Evolutionary conservation across 2,113 vertebrate genomes (phyloP).

Genomic region (Haemorhous mexicanus): DNA sequence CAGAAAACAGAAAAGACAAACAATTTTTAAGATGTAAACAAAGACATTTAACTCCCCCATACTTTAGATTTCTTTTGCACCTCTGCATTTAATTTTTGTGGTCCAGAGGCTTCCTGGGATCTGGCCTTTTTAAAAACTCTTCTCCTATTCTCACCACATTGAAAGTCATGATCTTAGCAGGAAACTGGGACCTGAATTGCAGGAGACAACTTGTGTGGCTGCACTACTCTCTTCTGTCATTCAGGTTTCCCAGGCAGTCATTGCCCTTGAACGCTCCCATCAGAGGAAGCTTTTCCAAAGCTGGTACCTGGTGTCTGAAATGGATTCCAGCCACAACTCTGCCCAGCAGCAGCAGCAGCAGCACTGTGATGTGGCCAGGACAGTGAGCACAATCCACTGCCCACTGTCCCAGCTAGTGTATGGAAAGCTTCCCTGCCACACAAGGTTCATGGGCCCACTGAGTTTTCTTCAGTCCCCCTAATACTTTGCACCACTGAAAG

Average conservation of each 20-base stretch:
- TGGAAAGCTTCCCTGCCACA: not conserved
- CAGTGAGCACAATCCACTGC: not conserved
- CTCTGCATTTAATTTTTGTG: not conserved
- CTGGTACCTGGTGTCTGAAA: not conserved
- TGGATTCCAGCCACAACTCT: not conserved
- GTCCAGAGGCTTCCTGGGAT: not conserved
- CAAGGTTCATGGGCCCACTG: not conserved
- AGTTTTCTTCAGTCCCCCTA: not conserved
- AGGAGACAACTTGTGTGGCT: not conserved
- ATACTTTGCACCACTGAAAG: not conserved
- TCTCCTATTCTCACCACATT: not conserved
- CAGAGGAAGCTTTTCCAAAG: not conserved
- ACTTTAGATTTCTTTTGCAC: not conserved
- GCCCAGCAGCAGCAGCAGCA: not conserved
- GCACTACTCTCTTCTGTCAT: not conserved
- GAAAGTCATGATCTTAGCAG: not conserved
- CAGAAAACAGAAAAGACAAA: not conserved
- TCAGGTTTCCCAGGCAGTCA: not conserved
- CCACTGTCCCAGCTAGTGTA: not conserved
- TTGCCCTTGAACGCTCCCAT: not conserved
- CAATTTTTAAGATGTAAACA: not conserved
- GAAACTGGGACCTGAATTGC: not conserved
- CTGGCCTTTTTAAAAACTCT: not conserved
- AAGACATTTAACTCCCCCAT: not conserved
- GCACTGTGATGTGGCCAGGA: not conserved